A percentile compares a stretch with the other conserved stretches of the same genome.
phyloP scores from a whole-genome alignment of 1,140 invertebrate species.

The Ceratosolen solmsi region DNA sequence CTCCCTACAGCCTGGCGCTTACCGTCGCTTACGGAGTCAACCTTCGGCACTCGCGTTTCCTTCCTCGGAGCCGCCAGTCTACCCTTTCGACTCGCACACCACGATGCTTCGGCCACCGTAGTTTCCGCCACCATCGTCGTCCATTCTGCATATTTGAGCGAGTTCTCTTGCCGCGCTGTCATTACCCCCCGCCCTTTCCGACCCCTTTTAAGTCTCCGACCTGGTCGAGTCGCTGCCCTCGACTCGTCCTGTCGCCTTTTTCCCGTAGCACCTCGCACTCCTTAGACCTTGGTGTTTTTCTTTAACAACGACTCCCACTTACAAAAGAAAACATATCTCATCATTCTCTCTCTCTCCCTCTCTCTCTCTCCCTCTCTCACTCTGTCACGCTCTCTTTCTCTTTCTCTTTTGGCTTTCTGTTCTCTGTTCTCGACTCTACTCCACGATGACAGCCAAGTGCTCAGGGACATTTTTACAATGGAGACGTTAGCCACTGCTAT shows the following conservation, averaged over 20 bases:
- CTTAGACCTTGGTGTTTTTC: too few species aligned
- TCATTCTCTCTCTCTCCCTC: too few species aligned
- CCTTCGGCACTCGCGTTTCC: conserved; percentile 63
- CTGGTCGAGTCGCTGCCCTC: not conserved
- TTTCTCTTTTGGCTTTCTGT: too few species aligned
- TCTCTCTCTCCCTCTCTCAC: too few species aligned
- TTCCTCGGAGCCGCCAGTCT: conserved; percentile 57
- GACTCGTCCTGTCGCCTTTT: not conserved
- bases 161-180: conserved; percentile 71
- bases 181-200: conserved; percentile 57
- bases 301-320: too few species aligned
- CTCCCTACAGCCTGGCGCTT: not conserved
- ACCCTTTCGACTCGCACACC: conserved; percentile 68
- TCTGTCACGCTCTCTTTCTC: too few species aligned
- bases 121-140: conserved; percentile 62
- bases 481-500: too few species aligned
- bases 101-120: conserved; percentile 61
- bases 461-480: too few species aligned
- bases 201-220: not conserved
- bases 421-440: too few species aligned
- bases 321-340: too few species aligned
- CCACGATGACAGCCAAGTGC: too few species aligned
- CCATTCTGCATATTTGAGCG: conserved; percentile 74
- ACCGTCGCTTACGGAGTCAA: conserved; percentile 21
- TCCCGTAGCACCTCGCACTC: too few species aligned